Percentiles rank a stretch among this genome's conserved stretches.
These are phyloP conservation scores for Cyclopterus lumpus DNA, from an alignment of 2,797 vertebrate genomes.

Conservation along the genomic window DNA sequence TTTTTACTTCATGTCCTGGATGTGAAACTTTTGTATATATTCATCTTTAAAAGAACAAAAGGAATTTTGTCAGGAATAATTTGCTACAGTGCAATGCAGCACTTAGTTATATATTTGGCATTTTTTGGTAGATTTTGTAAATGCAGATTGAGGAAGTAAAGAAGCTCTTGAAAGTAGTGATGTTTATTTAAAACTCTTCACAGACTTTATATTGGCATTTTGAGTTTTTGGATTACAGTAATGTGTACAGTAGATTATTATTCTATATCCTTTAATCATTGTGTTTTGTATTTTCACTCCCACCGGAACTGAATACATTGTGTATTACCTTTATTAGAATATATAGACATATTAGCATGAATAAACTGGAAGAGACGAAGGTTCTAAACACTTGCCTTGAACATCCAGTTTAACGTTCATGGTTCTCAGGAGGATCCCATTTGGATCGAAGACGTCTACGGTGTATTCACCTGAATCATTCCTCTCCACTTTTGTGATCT, in stretches of 20 bases:
- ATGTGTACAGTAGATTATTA: neutral
- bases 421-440: neutral
- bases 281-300: neutral
- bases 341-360: neutral
- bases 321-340: neutral
- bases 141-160: neutral
- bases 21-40: neutral
- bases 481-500: slow-evolving; percentile 36
- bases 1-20: neutral
- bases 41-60: neutral
- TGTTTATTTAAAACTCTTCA: neutral
- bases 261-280: neutral
- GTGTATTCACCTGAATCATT: slow-evolving; percentile 56
- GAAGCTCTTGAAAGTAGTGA: neutral
- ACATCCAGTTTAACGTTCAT: slow-evolving; percentile 26
- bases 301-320: neutral
- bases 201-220: neutral
- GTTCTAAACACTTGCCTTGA: slow-evolving; percentile 50
- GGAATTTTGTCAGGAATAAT: neutral
- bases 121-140: neutral
- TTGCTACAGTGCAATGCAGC: neutral
- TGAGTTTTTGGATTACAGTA: neutral
- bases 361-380: neutral
- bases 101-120: neutral
- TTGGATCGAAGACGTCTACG: neutral